Percentiles rank a stretch among this genome's conserved stretches.
Evolutionary conservation across 2,888 invertebrate species (phyloP).

Genomic region (Pseudanteris insignis): DNA sequence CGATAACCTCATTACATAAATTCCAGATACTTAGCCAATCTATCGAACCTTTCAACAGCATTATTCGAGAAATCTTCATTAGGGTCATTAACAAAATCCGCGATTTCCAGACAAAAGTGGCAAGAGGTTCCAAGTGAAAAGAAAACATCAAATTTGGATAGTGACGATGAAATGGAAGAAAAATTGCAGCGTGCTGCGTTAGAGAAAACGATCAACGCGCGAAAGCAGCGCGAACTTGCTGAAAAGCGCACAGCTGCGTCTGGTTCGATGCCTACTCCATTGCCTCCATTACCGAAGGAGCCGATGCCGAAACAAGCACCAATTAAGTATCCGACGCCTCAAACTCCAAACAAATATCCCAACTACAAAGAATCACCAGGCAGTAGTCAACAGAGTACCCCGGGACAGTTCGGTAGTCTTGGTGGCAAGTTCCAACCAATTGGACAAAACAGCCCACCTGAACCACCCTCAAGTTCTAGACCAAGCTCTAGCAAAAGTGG

Average conservation of each 20-base stretch:
- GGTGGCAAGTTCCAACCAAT: conserved; percentile 64
- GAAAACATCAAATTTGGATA: conserved; percentile 55
- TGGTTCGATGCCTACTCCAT: conserved; percentile 53
- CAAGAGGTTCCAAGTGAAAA: conserved; percentile 68
- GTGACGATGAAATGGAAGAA: conserved; percentile 63
- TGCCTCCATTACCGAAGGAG: conserved; percentile 67
- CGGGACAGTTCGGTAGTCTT: conserved; percentile 56
- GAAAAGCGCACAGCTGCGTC: conserved; percentile 58
- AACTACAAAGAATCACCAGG: conserved; percentile 56
- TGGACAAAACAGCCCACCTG: conserved; percentile 58
- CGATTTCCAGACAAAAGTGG: conserved; percentile 64
- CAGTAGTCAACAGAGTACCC: conserved; percentile 36
- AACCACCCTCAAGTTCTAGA: conserved; percentile 56
- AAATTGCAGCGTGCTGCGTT: conserved; percentile 62
- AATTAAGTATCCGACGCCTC: conserved; percentile 61
- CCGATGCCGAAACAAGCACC: conserved; percentile 56
- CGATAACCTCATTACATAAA: conserved; percentile 10
- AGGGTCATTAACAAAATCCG: conserved; percentile 32
- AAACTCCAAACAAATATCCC: conserved; percentile 60
- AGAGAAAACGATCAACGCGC: conserved; percentile 60
- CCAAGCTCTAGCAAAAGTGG: conserved; percentile 58
- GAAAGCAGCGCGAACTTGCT: conserved; percentile 61
- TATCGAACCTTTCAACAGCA: conserved; percentile 52
- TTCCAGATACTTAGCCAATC: conserved; percentile 42
- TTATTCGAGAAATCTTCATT: conserved; percentile 33